These are phyloP conservation scores for Plagodis dolabraria DNA, from an alignment of 2,888 invertebrate genomes.

Conservation along the genomic window DNA sequence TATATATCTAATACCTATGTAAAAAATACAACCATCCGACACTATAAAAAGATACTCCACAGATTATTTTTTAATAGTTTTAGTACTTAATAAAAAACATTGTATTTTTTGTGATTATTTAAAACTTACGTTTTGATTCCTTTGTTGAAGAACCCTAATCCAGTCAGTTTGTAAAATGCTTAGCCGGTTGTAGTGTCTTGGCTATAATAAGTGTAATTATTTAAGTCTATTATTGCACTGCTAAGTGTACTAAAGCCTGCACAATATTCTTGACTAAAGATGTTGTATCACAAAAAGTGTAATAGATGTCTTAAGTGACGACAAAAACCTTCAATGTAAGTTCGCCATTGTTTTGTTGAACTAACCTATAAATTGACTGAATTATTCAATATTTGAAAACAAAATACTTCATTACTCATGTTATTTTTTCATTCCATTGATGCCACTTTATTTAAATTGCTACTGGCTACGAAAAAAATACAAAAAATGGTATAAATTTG, in stretches of 20 bases:
- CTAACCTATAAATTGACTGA: background rate
- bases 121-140: background rate
- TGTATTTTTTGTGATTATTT: constrained; percentile 1
- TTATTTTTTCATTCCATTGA: background rate
- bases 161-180: constrained; percentile 2
- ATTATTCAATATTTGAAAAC: no score
- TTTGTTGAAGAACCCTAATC: background rate
- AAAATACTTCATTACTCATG: no score
- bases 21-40: background rate
- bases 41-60: background rate
- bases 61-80: no score
- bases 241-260: background rate
- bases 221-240: background rate
- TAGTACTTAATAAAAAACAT: no score
- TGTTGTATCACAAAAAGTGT: constrained; percentile 1
- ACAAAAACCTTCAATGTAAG: background rate
- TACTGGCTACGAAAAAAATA: background rate
- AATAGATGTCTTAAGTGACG: background rate
- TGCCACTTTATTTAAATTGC: background rate
- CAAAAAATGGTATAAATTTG: background rate
- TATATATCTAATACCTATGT: background rate
- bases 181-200: background rate
- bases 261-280: constrained; percentile 1
- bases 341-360: constrained; percentile 1
- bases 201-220: background rate